Conservation (phyloP, 1,140 invertebrate species). For the Rhynchophorus ferrugineus region DNA sequence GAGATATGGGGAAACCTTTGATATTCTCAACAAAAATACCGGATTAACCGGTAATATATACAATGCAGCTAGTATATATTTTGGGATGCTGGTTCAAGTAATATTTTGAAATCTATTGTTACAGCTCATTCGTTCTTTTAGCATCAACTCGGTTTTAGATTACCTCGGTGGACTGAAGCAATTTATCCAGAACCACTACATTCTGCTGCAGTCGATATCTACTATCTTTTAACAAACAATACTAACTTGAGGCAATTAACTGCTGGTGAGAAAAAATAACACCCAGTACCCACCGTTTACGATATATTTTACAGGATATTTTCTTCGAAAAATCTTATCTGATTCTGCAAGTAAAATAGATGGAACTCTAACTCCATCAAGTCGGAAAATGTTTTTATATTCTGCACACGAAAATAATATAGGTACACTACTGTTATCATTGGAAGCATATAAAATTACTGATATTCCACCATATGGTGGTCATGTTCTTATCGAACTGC, state of each 20-base stretch:
- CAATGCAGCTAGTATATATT: too few species aligned
- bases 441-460: slow-evolving; percentile 57
- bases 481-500: slow-evolving; percentile 32
- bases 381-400: slow-evolving; percentile 57
- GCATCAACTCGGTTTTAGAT: neutral
- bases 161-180: neutral
- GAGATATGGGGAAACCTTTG: too few species aligned
- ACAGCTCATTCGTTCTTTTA: too few species aligned
- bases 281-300: too few species aligned
- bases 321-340: slow-evolving; percentile 53
- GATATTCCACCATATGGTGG: slow-evolving; percentile 50
- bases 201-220: neutral
- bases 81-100: too few species aligned
- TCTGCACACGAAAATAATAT: slow-evolving; percentile 68
- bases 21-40: too few species aligned
- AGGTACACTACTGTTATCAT: slow-evolving; percentile 52
- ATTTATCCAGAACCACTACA: slow-evolving; percentile 1
- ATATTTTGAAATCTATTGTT: too few species aligned
- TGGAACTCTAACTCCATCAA: slow-evolving; percentile 40
- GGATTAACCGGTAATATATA: too few species aligned
- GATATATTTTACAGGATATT: too few species aligned
- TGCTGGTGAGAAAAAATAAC: slow-evolving; percentile 5
- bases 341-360: slow-evolving; percentile 48
- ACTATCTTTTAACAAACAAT: neutral
- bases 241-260: neutral